phyloP scores from a whole-genome alignment of 2,113 vertebrate species.

The Coryphaenoides rupestris region DNA sequence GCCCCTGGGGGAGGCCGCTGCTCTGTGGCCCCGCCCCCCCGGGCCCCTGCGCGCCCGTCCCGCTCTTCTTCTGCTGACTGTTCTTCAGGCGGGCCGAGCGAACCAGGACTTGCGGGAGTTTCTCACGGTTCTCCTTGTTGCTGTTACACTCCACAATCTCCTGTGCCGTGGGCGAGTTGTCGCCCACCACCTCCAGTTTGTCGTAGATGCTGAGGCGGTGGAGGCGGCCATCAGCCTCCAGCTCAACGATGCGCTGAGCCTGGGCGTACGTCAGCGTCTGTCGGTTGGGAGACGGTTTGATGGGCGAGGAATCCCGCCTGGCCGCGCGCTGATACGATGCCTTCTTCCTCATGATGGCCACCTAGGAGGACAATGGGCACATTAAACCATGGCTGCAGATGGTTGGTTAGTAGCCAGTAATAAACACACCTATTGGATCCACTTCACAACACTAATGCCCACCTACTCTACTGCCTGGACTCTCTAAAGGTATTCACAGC shows the following conservation, averaged over 20 bases:
- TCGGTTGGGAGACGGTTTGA: conserved; percentile 91
- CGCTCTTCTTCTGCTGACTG: conserved; percentile 88
- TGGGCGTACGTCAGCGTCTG: conserved; percentile 96
- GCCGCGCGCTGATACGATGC: conserved; percentile 80
- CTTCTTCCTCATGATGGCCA: conserved; percentile 89
- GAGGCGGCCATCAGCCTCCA: conserved; percentile 93
- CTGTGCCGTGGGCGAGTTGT: conserved; percentile 93
- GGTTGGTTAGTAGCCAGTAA: too few relatives aligned
- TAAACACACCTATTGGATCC: too few relatives aligned
- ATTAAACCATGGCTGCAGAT: too few relatives aligned
- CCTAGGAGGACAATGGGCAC: conserved; percentile 26
- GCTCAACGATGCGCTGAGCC: conserved; percentile 96
- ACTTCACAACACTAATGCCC: too few relatives aligned
- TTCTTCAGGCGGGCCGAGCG: conserved; percentile 89
- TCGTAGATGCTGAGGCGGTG: conserved; percentile 95
- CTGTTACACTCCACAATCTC: conserved; percentile 97
- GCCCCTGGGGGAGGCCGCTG: conserved; percentile 67
- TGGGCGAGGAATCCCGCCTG: conserved; percentile 87
- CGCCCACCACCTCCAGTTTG: conserved; percentile 87
- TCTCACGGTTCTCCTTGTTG: conserved; percentile 96
- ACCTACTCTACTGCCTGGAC: too few relatives aligned
- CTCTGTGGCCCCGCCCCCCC: not conserved
- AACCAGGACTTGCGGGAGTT: conserved; percentile 81
- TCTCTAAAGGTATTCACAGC: too few relatives aligned
- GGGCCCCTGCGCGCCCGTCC: conserved; percentile 65